phyloP scores from a whole-genome alignment of 2,888 invertebrate species.

The Drosophila picticornis region DNA sequence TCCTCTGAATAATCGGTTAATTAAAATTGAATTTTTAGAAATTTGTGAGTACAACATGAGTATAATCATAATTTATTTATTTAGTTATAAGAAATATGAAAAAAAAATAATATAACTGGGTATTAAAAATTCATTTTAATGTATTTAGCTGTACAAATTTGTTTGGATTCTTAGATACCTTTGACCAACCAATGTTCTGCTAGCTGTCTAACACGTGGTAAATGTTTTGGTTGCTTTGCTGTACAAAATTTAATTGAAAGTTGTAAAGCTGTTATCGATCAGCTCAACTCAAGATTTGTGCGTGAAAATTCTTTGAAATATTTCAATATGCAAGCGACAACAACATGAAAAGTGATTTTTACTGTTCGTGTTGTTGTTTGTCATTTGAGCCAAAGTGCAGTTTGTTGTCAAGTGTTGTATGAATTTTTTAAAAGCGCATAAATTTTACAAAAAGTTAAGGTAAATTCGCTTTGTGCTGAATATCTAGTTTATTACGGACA shows the following conservation, averaged over 20 bases:
- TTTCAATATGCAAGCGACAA: slow-evolving; percentile 11
- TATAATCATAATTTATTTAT: not conserved
- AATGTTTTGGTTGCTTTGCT: not conserved
- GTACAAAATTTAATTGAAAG: slow-evolving; percentile 54
- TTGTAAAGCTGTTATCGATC: slow-evolving; percentile 40
- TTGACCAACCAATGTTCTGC: not conserved
- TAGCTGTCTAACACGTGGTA: not conserved
- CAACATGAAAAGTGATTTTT: slow-evolving; percentile 27
- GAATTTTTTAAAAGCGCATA: slow-evolving; percentile 70
- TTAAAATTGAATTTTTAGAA: not conserved
- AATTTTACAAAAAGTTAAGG: slow-evolving; percentile 40
- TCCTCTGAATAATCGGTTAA: not conserved
- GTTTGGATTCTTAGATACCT: not conserved
- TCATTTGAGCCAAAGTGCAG: slow-evolving; percentile 67
- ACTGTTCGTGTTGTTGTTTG: slow-evolving; percentile 1
- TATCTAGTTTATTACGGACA: slow-evolving; percentile 57
- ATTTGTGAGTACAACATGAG: not conserved
- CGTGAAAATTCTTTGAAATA: slow-evolving; percentile 7
- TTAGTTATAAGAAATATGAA: too few species aligned
- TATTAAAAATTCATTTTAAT: not conserved
- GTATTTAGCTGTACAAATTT: not conserved
- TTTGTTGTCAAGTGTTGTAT: slow-evolving; percentile 74
- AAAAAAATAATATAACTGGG: not conserved
- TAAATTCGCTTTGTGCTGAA: slow-evolving; percentile 6
- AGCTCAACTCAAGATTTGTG: not conserved